Percentiles rank a stretch among this genome's conserved stretches.
Evolutionary conservation across 2,797 vertebrate species (phyloP).

Genomic region (Peromyscus nudipes): DNA sequence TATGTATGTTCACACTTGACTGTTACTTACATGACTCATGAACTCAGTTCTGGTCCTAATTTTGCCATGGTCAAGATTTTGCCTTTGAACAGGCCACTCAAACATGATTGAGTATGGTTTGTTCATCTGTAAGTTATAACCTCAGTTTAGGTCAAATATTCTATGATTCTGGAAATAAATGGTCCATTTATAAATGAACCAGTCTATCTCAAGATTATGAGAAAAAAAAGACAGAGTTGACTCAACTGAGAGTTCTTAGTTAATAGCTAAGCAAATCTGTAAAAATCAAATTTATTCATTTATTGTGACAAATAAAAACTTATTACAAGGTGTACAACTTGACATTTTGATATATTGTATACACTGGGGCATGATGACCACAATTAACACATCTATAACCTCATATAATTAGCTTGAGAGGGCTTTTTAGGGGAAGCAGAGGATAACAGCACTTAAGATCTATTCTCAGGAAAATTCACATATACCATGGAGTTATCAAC

Average conservation of each 20-base stretch:
- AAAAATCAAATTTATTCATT: neutral
- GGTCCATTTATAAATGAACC: neutral
- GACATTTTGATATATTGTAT: neutral
- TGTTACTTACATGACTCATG: neutral
- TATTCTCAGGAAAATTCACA: neutral
- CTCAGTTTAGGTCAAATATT: neutral
- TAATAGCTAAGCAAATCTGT: constrained; percentile 12
- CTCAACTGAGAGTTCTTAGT: neutral
- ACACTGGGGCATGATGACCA: neutral
- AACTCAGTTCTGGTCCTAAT: neutral
- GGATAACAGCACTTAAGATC: neutral
- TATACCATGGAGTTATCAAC: neutral
- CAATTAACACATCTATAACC: neutral
- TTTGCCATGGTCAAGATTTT: constrained; percentile 24
- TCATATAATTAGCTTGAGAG: neutral
- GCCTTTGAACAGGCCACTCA: neutral
- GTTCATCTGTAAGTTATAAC: neutral
- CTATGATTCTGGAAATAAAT: neutral
- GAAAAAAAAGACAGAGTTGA: neutral
- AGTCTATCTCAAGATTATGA: neutral
- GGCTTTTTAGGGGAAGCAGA: neutral
- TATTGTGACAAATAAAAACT: neutral
- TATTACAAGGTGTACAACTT: neutral
- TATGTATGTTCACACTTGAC: neutral
- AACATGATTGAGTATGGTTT: neutral